These are phyloP conservation scores for Drosophila truncata DNA, from an alignment of 1,140 invertebrate genomes.

Conservation along the genomic window DNA sequence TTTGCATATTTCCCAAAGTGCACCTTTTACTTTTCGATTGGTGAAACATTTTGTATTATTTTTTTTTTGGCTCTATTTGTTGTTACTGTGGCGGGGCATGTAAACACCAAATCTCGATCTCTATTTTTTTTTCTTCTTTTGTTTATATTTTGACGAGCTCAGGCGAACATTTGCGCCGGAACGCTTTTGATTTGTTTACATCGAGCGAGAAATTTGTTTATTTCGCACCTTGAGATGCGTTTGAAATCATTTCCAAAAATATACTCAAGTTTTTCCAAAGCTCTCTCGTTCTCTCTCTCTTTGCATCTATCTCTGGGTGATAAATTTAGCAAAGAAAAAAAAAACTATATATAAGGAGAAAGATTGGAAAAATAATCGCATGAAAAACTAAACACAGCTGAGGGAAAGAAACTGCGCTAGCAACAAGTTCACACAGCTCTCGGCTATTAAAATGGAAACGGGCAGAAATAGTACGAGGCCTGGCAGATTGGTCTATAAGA, in stretches of 20 bases:
- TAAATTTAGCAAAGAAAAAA: conserved; percentile 74
- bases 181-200: conserved; percentile 77
- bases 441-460: conserved; percentile 49
- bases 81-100: conserved; percentile 28
- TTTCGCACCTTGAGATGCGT: conserved; percentile 79
- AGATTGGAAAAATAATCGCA: conserved; percentile 70
- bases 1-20: not conserved
- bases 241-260: conserved; percentile 84
- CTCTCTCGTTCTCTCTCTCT: not conserved
- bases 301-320: conserved; percentile 25
- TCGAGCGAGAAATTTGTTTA: conserved; percentile 66
- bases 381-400: conserved; percentile 58
- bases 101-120: conserved; percentile 12
- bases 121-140: not conserved
- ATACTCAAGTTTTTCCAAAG: conserved; percentile 48
- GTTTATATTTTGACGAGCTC: conserved; percentile 40
- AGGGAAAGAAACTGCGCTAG: conserved; percentile 26
- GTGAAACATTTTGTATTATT: not conserved
- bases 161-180: conserved; percentile 25
- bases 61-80: conserved; percentile 21
- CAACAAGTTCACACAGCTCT: conserved; percentile 74
- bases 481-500: conserved; percentile 10
- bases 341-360: conserved; percentile 11
- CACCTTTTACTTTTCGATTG: not conserved
- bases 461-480: conserved; percentile 32